A percentile compares a stretch with the other conserved stretches of the same genome.
phyloP scores from a whole-genome alignment of 2,888 invertebrate genomes.

The Melanostoma mellinum region DNA sequence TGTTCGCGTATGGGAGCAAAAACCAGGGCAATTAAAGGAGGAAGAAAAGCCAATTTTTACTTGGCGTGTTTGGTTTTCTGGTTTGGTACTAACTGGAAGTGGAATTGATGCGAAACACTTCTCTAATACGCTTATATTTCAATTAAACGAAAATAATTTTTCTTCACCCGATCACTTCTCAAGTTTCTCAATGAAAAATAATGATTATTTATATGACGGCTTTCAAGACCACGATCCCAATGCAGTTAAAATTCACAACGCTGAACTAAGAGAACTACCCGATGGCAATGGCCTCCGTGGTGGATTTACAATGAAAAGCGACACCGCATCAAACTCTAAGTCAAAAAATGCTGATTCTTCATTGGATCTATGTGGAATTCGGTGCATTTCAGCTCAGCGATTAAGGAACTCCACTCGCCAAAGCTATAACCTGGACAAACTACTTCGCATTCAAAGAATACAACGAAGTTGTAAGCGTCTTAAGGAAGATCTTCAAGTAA shows the following conservation, averaged over 20 bases:
- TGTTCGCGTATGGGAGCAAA: constrained; percentile 80
- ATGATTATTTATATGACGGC: constrained; percentile 48
- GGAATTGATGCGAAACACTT: constrained; percentile 75
- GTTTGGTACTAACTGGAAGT: constrained; percentile 85
- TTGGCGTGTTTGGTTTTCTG: constrained; percentile 93
- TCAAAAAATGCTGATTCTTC: constrained; percentile 29
- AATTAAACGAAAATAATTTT: constrained; percentile 94
- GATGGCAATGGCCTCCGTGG: constrained; percentile 18
- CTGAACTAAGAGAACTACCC: constrained; percentile 33
- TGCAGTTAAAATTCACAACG: constrained; percentile 39
- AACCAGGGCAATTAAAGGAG: constrained; percentile 68
- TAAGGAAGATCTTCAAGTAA: constrained; percentile 84
- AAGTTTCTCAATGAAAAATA: constrained; percentile 56
- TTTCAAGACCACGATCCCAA: constrained; percentile 49
- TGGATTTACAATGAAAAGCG: constrained; percentile 3
- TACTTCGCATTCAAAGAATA: constrained; percentile 87
- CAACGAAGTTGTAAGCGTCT: constrained; percentile 89
- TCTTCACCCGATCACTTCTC: constrained; percentile 84
- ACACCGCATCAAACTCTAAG: constrained; percentile 28
- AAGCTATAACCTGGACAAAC: constrained; percentile 88
- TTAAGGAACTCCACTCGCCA: constrained; percentile 86
- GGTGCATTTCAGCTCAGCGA: constrained; percentile 81
- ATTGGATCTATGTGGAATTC: constrained; percentile 77
- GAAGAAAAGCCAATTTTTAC: constrained; percentile 87
- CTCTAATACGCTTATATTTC: constrained; percentile 88